phyloP scores from a whole-genome alignment of 2,888 invertebrate species.

The Andricus curvator region DNA sequence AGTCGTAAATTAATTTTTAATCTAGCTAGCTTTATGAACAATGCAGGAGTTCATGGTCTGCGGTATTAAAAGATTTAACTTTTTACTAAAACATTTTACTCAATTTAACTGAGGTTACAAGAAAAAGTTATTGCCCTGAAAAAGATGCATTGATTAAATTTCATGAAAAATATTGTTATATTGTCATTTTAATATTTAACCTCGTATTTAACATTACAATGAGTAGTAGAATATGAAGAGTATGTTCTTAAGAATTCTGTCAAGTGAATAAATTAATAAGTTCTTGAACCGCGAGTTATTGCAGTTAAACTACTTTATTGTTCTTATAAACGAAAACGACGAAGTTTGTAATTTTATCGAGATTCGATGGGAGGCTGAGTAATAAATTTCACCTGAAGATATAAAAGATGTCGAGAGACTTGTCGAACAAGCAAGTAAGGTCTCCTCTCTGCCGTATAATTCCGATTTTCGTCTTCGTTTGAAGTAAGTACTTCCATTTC shows the following conservation, averaged over 20 bases:
- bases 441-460: conserved; percentile 31
- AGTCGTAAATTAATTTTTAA: conserved; percentile 36
- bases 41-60: conserved; percentile 23
- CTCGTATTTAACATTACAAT: too few relatives aligned
- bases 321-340: not conserved
- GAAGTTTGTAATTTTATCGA: conserved; percentile 11
- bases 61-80: conserved; percentile 39
- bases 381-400: conserved; percentile 25
- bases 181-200: not conserved
- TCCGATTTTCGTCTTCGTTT: conserved; percentile 39
- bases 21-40: conserved; percentile 35
- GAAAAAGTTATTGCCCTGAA: conserved; percentile 14
- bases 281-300: not conserved
- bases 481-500: conserved; percentile 40
- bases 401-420: conserved; percentile 35
- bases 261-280: not conserved
- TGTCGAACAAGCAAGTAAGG: conserved; percentile 23
- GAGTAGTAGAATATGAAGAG: too few relatives aligned
- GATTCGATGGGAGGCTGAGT: not conserved
- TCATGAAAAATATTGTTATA: not conserved
- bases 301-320: not conserved
- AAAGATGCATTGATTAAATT: not conserved
- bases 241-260: not conserved
- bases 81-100: conserved; percentile 22
- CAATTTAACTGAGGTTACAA: conserved; percentile 19